Conservation (phyloP, 2,113 vertebrate genomes). For the Cranoglanis bouderius region DNA sequence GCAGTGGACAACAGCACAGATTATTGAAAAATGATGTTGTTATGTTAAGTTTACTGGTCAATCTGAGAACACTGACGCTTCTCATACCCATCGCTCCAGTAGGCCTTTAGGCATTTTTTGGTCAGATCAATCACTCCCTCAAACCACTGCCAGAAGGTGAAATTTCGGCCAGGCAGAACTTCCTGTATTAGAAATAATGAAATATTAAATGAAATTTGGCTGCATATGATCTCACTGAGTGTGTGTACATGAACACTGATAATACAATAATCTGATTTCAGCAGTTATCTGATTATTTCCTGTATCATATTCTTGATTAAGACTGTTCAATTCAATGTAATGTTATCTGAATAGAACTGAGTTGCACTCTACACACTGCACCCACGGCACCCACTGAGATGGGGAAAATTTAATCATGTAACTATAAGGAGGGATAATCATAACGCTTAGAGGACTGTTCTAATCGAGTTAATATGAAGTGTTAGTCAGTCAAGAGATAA, state of each 20-base stretch:
- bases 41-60: not conserved
- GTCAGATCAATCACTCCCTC: conserved; percentile 95
- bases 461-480: too few relatives aligned
- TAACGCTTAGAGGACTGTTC: too few relatives aligned
- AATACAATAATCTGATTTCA: too few relatives aligned
- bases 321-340: too few relatives aligned
- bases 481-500: too few relatives aligned
- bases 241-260: not conserved
- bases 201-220: conserved; percentile 3
- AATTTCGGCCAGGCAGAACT: conserved; percentile 86
- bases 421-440: too few relatives aligned
- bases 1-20: conserved; percentile 20
- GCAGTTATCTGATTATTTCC: too few relatives aligned
- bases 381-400: too few relatives aligned
- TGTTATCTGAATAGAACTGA: too few relatives aligned
- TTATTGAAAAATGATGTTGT: not conserved
- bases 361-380: too few relatives aligned
- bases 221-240: not conserved
- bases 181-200: conserved; percentile 75
- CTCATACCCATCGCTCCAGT: conserved; percentile 89
- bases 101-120: conserved; percentile 87
- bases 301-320: too few relatives aligned
- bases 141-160: conserved; percentile 99
- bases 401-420: too few relatives aligned
- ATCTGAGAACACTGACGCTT: not conserved